Conservation (phyloP, 2,888 invertebrate species). For the Lymantria dispar region DNA sequence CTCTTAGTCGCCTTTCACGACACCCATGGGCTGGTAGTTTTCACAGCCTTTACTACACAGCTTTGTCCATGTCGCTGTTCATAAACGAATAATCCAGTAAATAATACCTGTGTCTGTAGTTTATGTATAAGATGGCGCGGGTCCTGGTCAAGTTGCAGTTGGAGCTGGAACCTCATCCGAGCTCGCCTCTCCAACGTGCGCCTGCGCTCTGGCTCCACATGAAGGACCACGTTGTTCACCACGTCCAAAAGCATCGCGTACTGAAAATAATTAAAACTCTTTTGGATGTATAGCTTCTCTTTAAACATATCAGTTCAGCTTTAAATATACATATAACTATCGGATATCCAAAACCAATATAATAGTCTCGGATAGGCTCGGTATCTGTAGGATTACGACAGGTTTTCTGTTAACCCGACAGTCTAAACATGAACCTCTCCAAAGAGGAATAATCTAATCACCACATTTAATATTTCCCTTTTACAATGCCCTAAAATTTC, state of each 20-base stretch:
- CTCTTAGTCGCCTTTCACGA: too few species aligned
- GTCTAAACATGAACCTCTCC: too few species aligned
- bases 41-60: too few species aligned
- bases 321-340: background rate
- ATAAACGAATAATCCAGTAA: background rate
- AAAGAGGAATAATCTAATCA: too few species aligned
- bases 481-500: too few species aligned
- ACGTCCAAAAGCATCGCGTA: constrained; percentile 99
- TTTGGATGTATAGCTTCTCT: background rate
- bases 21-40: too few species aligned
- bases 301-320: too few species aligned
- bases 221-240: constrained; percentile 97
- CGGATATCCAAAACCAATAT: too few species aligned
- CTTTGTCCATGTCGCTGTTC: background rate
- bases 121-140: constrained; percentile 95
- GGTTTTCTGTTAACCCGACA: too few species aligned
- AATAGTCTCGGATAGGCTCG: too few species aligned
- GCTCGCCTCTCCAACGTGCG: constrained; percentile 94
- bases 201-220: constrained; percentile 97
- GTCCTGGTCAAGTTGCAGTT: constrained; percentile 94
- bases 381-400: too few species aligned
- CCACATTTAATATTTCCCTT: too few species aligned
- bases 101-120: constrained; percentile 89
- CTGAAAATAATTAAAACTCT: constrained; percentile 61
- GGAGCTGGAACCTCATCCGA: constrained; percentile 96